Percentiles rank a stretch among this genome's conserved stretches.
Conservation (phyloP, 1,140 invertebrate genomes). For the Drosophila lowei region DNA sequence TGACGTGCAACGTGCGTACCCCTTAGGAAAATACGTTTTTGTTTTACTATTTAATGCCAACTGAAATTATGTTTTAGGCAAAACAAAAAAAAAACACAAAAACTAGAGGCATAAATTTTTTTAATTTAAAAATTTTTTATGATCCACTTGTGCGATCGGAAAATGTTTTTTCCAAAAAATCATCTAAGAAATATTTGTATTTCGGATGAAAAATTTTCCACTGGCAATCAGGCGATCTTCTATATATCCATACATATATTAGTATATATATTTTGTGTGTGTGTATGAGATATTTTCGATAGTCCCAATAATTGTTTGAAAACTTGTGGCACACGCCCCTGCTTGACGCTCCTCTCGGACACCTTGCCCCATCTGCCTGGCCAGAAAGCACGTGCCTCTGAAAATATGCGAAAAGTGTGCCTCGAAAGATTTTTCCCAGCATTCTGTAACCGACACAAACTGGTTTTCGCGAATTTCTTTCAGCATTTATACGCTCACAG, state of each 20-base stretch:
- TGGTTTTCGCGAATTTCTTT: constrained; percentile 50
- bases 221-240: constrained; percentile 21
- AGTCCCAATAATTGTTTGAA: constrained; percentile 9
- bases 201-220: constrained; percentile 43
- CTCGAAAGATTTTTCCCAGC: constrained; percentile 37
- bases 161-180: constrained; percentile 26
- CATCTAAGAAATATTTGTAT: constrained; percentile 8
- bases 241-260: constrained; percentile 14
- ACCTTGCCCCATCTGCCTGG: constrained; percentile 16
- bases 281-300: constrained; percentile 23
- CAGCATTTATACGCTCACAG: too few relatives aligned
- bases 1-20: constrained; percentile 50
- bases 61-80: constrained; percentile 41
- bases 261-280: too few relatives aligned
- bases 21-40: constrained; percentile 29
- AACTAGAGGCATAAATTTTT: constrained; percentile 31
- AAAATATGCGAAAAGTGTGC: constrained; percentile 71
- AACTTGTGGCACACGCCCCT: constrained; percentile 51
- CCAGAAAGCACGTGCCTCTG: constrained; percentile 25
- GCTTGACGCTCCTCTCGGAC: too few relatives aligned
- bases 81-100: constrained; percentile 7
- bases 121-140: constrained; percentile 45
- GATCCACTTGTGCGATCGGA: constrained; percentile 41
- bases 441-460: constrained; percentile 65
- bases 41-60: constrained; percentile 44